phyloP scores from a whole-genome alignment of 1,140 invertebrate species.

The Drosophila miranda region DNA sequence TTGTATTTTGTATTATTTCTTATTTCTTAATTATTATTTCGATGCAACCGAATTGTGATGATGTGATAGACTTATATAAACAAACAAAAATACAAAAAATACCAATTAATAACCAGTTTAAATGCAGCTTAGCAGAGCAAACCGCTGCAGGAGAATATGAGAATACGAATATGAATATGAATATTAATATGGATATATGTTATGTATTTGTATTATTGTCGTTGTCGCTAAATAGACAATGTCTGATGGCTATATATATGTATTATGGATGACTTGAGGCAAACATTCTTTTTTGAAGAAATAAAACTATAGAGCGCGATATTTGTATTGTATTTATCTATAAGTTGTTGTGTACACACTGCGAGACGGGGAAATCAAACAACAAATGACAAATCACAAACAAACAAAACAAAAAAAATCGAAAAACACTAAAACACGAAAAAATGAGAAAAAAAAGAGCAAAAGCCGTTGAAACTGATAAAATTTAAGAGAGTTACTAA shows the following conservation, averaged over 20 bases:
- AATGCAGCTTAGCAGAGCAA: slow-evolving; percentile 50
- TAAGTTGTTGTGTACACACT: slow-evolving; percentile 71
- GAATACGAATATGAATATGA: slow-evolving; percentile 29
- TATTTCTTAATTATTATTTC: slow-evolving; percentile 50
- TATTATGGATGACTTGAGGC: slow-evolving; percentile 80
- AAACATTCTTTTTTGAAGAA: slow-evolving; percentile 78
- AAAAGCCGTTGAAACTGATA: slow-evolving; percentile 72
- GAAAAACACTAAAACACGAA: too few relatives aligned
- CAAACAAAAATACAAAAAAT: slow-evolving; percentile 59
- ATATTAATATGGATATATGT: slow-evolving; percentile 58
- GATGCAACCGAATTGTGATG: slow-evolving; percentile 78
- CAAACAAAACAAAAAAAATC: slow-evolving; percentile 39
- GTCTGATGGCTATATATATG: slow-evolving; percentile 52
- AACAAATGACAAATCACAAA: slow-evolving; percentile 31
- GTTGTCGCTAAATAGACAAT: slow-evolving; percentile 50
- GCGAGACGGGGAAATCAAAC: slow-evolving; percentile 34
- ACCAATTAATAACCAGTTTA: slow-evolving; percentile 73
- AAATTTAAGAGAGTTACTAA: slow-evolving; percentile 63
- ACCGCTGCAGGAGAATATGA: slow-evolving; percentile 16
- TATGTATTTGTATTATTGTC: slow-evolving; percentile 75
- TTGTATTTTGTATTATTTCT: slow-evolving; percentile 20
- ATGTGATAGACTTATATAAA: slow-evolving; percentile 80
- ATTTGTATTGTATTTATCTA: slow-evolving; percentile 79
- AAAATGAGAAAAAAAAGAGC: slow-evolving; percentile 58
- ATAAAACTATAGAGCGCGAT: slow-evolving; percentile 74